phyloP scores from a whole-genome alignment of 2,797 vertebrate genomes.

The Rhadinocentrus ornatus region DNA sequence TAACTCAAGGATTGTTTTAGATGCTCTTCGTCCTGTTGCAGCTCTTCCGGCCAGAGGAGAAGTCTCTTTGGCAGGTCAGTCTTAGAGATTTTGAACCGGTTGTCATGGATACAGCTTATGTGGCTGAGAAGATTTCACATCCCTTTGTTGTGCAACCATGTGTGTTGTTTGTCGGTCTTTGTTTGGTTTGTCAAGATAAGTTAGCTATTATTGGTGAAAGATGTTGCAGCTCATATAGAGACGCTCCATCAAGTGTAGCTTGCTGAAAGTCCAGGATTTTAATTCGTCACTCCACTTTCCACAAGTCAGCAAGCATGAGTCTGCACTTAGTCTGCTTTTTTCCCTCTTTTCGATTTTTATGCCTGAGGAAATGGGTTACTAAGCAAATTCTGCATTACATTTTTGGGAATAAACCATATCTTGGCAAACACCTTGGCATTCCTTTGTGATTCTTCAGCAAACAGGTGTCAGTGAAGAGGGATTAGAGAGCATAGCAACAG shows the following conservation, averaged over 20 bases:
- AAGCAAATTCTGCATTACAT: slow-evolving; percentile 55
- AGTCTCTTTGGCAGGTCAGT: slow-evolving; percentile 37
- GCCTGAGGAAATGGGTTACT: slow-evolving; percentile 41
- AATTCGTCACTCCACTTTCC: slow-evolving; percentile 44
- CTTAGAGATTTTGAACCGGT: slow-evolving; percentile 37
- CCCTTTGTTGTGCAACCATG: slow-evolving; percentile 37
- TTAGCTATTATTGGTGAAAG: slow-evolving; percentile 26
- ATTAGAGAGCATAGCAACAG: slow-evolving; percentile 50
- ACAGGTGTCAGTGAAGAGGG: slow-evolving; percentile 67
- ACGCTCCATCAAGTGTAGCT: not conserved
- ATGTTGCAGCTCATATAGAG: slow-evolving; percentile 11
- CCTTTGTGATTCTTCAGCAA: slow-evolving; percentile 52
- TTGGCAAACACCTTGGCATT: slow-evolving; percentile 53
- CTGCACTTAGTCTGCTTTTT: slow-evolving; percentile 49
- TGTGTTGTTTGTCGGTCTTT: slow-evolving; percentile 8
- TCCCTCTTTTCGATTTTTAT: slow-evolving; percentile 11
- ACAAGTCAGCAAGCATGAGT: slow-evolving; percentile 6
- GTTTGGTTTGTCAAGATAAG: not conserved
- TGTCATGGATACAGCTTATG: slow-evolving; percentile 68
- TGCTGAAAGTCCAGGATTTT: slow-evolving; percentile 30
- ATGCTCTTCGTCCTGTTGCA: not conserved
- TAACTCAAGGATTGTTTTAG: not conserved
- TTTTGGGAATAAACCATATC: slow-evolving; percentile 52
- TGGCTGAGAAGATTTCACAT: slow-evolving; percentile 24
- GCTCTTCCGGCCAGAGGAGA: not conserved